phyloP scores from a whole-genome alignment of 2,113 vertebrate species.

The Chamaea fasciata region DNA sequence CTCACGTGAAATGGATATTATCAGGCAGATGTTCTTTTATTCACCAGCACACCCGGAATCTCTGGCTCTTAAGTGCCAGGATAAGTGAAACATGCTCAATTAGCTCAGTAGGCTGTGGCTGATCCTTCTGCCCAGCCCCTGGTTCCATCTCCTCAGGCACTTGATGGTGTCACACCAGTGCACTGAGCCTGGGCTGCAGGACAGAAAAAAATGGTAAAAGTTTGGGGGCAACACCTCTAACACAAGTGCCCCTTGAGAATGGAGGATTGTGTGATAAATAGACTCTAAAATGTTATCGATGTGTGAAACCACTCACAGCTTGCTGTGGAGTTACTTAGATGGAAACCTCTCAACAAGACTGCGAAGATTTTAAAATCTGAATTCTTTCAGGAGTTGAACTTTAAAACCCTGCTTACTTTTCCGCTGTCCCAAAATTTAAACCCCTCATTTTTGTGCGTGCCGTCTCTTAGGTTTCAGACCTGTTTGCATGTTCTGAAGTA shows the following conservation, averaged over 20 bases:
- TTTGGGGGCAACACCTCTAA: not conserved
- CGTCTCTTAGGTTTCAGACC: not conserved
- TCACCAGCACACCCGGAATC: slow-evolving; percentile 39
- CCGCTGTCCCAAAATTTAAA: not conserved
- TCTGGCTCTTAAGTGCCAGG: slow-evolving; percentile 59
- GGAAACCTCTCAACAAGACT: not conserved
- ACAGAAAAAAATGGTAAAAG: not conserved
- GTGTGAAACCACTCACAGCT: not conserved
- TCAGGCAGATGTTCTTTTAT: slow-evolving; percentile 68
- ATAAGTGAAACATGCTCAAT: slow-evolving; percentile 37
- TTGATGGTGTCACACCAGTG: not conserved
- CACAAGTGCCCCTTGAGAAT: not conserved
- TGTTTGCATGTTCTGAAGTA: not conserved
- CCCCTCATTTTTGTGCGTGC: not conserved
- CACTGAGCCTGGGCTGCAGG: not conserved
- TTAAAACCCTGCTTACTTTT: not conserved
- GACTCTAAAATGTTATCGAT: accelerated
- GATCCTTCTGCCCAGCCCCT: slow-evolving; percentile 9
- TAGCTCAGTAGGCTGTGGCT: slow-evolving; percentile 56
- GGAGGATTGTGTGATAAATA: not conserved
- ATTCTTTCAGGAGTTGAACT: not conserved
- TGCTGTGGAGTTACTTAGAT: not conserved
- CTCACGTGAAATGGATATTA: slow-evolving; percentile 38
- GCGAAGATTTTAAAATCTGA: not conserved
- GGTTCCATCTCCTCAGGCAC: not conserved